These are phyloP conservation scores for Popillia japonica DNA, from an alignment of 1,140 invertebrate species.

Conservation along the genomic window DNA sequence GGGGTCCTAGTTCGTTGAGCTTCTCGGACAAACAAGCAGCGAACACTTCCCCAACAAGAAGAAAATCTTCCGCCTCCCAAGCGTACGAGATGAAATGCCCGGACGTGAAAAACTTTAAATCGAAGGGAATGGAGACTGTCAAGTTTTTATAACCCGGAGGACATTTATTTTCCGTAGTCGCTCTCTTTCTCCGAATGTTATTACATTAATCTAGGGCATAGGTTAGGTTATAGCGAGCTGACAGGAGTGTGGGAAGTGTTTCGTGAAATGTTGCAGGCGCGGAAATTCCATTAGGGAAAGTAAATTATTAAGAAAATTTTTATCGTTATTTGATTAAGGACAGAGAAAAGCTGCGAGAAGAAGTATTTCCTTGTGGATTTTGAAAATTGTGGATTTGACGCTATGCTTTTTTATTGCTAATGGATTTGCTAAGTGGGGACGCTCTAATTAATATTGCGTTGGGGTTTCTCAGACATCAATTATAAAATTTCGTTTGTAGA, in stretches of 20 bases:
- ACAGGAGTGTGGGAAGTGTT: not conserved
- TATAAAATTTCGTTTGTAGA: no score
- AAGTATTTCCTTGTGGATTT: not conserved
- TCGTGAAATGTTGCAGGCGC: slow-evolving; percentile 22
- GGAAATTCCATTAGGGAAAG: slow-evolving; percentile 23
- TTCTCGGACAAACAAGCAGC: not conserved
- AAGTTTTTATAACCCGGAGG: slow-evolving; percentile 6
- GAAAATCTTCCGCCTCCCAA: not conserved
- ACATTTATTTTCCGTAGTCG: slow-evolving; percentile 24
- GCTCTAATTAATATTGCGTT: no score
- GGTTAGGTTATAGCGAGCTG: not conserved
- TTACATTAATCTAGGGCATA: slow-evolving; percentile 18
- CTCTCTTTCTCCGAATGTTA: slow-evolving; percentile 15
- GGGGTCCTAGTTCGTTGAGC: not conserved
- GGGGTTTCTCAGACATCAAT: no score
- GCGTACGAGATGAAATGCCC: not conserved
- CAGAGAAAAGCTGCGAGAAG: not conserved
- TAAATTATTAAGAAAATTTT: slow-evolving; percentile 33
- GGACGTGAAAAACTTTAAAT: slow-evolving; percentile 20
- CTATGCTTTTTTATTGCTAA: no score
- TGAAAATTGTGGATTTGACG: not conserved
- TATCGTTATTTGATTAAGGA: slow-evolving; percentile 11
- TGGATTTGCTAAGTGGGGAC: no score
- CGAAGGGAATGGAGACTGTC: slow-evolving; percentile 26
- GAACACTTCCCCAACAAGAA: not conserved